Conservation (phyloP, 2,888 invertebrate genomes). For the Anoncus sp. region DNA sequence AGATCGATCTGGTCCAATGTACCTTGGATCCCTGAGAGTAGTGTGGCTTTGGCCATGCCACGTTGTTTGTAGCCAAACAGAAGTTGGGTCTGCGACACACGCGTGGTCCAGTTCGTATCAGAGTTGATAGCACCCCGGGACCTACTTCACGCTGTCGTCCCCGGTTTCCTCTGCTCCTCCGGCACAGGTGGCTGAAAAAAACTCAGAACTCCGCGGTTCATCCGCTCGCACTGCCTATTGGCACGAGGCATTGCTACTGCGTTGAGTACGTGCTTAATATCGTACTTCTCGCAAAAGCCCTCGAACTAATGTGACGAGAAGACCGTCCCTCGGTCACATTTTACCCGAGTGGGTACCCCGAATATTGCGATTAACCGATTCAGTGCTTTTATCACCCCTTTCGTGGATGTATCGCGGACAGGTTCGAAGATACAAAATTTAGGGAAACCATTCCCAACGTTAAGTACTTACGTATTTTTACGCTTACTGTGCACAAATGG, state of each 20-base stretch:
- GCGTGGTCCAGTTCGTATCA: too few relatives aligned
- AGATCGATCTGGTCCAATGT: constrained; percentile 57
- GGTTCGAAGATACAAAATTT: constrained; percentile 76
- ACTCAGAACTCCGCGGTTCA: constrained; percentile 73
- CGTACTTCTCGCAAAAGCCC: constrained; percentile 73
- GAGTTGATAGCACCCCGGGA: constrained; percentile 42
- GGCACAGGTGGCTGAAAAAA: constrained; percentile 63
- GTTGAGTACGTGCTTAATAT: constrained; percentile 72
- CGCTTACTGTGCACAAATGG: constrained; percentile 75
- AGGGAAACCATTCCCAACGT: constrained; percentile 77
- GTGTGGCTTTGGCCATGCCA: constrained; percentile 39
- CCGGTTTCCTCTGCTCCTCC: constrained; percentile 58
- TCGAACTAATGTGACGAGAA: constrained; percentile 77
- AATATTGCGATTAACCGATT: constrained; percentile 70
- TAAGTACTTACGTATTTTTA: constrained; percentile 75
- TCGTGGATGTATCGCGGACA: constrained; percentile 72
- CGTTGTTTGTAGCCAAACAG: too few relatives aligned
- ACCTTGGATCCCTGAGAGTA: constrained; percentile 38
- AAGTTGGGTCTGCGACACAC: constrained; percentile 39
- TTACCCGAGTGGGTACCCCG: constrained; percentile 71
- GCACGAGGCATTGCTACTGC: constrained; percentile 75
- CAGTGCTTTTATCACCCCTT: constrained; percentile 70
- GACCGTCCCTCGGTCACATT: constrained; percentile 77
- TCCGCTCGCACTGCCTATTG: constrained; percentile 78
- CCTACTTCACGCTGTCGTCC: constrained; percentile 64